Conservation (phyloP, 2,113 vertebrate species). For the Cyanocitta stelleri region DNA sequence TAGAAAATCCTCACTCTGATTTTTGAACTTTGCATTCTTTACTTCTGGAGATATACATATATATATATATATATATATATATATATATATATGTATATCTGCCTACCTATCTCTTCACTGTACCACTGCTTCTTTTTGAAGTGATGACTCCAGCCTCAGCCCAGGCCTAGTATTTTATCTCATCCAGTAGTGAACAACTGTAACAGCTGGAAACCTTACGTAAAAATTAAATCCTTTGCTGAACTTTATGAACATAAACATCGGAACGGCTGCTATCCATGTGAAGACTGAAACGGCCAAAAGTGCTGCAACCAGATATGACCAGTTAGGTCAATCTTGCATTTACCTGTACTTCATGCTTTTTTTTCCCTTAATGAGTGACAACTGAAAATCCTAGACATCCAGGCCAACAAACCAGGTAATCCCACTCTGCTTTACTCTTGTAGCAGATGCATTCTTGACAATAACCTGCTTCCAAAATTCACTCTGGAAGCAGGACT, state of each 20-base stretch:
- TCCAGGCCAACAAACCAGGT: neutral
- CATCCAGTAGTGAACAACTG: neutral
- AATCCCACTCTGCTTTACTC: neutral
- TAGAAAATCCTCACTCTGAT: neutral
- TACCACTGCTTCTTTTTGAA: neutral
- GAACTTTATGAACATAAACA: neutral
- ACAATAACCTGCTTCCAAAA: neutral
- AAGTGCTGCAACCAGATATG: neutral
- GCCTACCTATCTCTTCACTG: neutral
- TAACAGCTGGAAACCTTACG: neutral
- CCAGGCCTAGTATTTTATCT: neutral
- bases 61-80: too few species aligned
- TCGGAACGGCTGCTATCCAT: neutral
- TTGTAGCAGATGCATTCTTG: neutral
- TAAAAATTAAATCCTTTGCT: neutral
- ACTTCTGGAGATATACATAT: neutral
- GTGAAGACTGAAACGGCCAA: neutral
- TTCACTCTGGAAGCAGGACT: neutral
- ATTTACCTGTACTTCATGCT: neutral
- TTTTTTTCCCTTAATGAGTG: neutral
- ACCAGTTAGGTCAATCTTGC: neutral
- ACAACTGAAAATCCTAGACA: neutral
- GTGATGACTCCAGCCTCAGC: neutral
- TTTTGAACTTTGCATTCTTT: neutral
- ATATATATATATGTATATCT: rapidly evolving